Evolutionary conservation across 2,888 invertebrate genomes (phyloP).

Genomic region (Caenorhabditis sp.): DNA sequence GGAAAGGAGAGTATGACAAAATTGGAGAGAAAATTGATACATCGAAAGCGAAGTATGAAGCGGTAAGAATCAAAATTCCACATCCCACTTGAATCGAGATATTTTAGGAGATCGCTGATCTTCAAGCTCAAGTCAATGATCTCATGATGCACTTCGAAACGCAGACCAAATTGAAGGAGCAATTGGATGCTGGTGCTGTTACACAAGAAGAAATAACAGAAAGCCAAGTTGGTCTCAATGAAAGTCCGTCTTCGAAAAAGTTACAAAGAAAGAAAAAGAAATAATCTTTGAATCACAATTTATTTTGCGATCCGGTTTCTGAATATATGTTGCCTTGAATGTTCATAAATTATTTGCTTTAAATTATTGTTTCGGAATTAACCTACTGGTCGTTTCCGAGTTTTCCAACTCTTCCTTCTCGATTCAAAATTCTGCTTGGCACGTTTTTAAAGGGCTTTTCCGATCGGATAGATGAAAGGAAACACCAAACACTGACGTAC

Average conservation of each 20-base stretch:
- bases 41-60: constrained; percentile 59
- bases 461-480: too few relatives aligned
- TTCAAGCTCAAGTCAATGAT: constrained; percentile 91
- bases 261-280: constrained; percentile 20
- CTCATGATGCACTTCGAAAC: constrained; percentile 96
- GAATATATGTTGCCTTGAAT: not conserved
- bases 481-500: too few relatives aligned
- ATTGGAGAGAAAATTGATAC: constrained; percentile 72
- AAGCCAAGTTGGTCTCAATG: constrained; percentile 26
- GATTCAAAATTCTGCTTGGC: too few relatives aligned
- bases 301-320: not conserved
- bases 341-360: not conserved
- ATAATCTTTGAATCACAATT: not conserved
- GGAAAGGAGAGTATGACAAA: constrained; percentile 76
- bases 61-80: constrained; percentile 6
- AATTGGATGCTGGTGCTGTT: constrained; percentile 32
- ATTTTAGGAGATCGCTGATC: constrained; percentile 79
- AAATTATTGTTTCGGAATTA: too few relatives aligned
- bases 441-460: too few relatives aligned
- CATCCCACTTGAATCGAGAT: not conserved
- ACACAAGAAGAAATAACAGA: constrained; percentile 36
- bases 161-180: constrained; percentile 75
- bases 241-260: constrained; percentile 13
- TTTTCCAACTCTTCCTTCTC: too few relatives aligned
- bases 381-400: too few relatives aligned